Base-by-base conservation (phyloP, 2,888 invertebrate species). In the Platyscelio sp. region DNA sequence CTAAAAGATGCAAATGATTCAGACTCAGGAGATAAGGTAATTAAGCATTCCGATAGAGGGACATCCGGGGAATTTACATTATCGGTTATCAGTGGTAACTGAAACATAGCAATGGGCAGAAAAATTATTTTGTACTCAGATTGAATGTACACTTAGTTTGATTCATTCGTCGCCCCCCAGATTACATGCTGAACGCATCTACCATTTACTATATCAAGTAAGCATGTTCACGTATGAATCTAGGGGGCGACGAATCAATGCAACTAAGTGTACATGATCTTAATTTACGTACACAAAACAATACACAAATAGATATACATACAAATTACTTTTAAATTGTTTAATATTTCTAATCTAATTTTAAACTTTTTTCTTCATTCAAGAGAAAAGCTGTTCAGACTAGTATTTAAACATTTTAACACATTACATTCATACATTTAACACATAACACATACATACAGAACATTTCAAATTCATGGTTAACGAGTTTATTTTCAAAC, bases 271-370 rank as follows among this genome's bases (percentile, higher is more conserved):
- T n/a, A 49, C 33, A 33, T 33, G 33, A 49, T 49, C 6, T 49
- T 20, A 49, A 49, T 49, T 49, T 20, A 49, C 49, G 49, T 49
- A 49, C 18, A 49, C 49, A 49, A 49, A 49, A 49, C 49, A 49
- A 49, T 20, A 49, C 6, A 49, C 15, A 4, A 5, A 49, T 20
- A 49, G 20, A 49, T 49, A 20, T 49, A 7, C 20, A 49, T 18
- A 49, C 20, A 49, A 49, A 49, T 49, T 49, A 49, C 20, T 49
- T 49, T 18, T 49, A 18, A 49, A 49, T 49, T 49, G 49, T 49
- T 49, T 18, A 49, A 49, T 4, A 49, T 49, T 49, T 49, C 49
- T 49, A 20, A 49, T 49, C 18, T 49, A 49, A 7, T 18, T 18
- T 49, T 49, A 49, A n/a, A 49, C 15, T 5, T 18, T 18, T 49